A percentile compares a stretch with the other conserved stretches of the same genome.
These are phyloP conservation scores for Triplophysa siluroides DNA, from an alignment of 2,113 vertebrate species.

Conservation along the genomic window DNA sequence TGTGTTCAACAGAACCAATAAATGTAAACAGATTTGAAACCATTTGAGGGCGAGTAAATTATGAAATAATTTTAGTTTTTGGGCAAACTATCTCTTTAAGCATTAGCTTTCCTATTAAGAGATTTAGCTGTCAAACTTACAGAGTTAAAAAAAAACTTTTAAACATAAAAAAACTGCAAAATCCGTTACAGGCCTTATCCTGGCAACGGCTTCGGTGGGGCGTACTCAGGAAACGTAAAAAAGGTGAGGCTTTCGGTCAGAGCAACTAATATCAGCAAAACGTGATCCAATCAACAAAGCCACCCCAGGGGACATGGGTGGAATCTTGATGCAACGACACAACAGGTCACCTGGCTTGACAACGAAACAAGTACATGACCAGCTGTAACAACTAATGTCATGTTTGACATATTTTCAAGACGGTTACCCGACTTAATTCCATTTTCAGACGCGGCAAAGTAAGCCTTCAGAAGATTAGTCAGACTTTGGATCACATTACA, in stretches of 20 bases:
- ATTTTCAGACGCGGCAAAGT: neutral
- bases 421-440: neutral
- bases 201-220: slow-evolving; percentile 57
- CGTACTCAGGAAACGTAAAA: slow-evolving; percentile 49
- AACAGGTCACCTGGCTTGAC: slow-evolving; percentile 1
- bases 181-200: slow-evolving; percentile 64
- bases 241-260: slow-evolving; percentile 33
- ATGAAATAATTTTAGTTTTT: too few relatives aligned
- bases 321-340: neutral
- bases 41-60: too few relatives aligned
- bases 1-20: too few relatives aligned
- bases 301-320: neutral
- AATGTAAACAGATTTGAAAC: too few relatives aligned
- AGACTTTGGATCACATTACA: slow-evolving; percentile 17
- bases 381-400: slow-evolving; percentile 16
- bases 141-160: neutral
- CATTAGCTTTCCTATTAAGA: too few relatives aligned
- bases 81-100: too few relatives aligned
- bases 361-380: neutral
- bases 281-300: slow-evolving; percentile 15
- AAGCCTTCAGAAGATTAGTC: neutral
- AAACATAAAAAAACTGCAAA: slow-evolving; percentile 62
- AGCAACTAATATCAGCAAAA: slow-evolving; percentile 29
- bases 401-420: neutral
- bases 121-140: neutral